Evolutionary conservation across 2,113 vertebrate genomes (phyloP).

Genomic region (Ochotona princeps): DNA sequence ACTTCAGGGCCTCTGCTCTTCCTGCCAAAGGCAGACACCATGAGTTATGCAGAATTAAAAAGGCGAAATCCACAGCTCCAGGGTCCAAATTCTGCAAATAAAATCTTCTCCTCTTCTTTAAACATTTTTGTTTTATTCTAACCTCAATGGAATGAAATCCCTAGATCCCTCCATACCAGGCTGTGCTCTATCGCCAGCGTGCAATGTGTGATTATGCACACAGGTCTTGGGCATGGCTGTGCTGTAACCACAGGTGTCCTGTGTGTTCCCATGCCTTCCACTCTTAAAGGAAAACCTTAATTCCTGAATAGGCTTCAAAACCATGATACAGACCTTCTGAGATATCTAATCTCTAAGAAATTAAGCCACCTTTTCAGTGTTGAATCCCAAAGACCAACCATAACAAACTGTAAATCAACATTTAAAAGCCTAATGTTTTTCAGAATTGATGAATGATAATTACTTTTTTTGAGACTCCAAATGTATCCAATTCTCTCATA

Average conservation of each 20-base stretch:
- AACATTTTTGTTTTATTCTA: no score
- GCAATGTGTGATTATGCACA: background rate
- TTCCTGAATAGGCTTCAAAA: background rate
- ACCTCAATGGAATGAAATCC: background rate
- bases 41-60: background rate
- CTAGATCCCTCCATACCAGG: background rate
- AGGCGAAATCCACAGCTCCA: background rate
- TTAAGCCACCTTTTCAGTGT: background rate
- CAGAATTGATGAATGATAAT: background rate
- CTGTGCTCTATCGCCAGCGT: background rate
- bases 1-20: background rate
- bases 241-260: background rate
- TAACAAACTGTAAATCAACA: background rate
- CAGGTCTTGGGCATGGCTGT: background rate
- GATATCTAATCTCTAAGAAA: background rate
- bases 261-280: background rate
- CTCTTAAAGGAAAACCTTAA: background rate
- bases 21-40: background rate
- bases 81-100: background rate
- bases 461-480: background rate
- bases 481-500: background rate
- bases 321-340: background rate
- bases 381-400: background rate
- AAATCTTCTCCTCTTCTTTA: background rate
- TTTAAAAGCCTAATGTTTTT: background rate